A percentile compares a stretch with the other conserved stretches of the same genome.
phyloP scores from a whole-genome alignment of 2,888 invertebrate species.

The Eupithecia subumbrata region DNA sequence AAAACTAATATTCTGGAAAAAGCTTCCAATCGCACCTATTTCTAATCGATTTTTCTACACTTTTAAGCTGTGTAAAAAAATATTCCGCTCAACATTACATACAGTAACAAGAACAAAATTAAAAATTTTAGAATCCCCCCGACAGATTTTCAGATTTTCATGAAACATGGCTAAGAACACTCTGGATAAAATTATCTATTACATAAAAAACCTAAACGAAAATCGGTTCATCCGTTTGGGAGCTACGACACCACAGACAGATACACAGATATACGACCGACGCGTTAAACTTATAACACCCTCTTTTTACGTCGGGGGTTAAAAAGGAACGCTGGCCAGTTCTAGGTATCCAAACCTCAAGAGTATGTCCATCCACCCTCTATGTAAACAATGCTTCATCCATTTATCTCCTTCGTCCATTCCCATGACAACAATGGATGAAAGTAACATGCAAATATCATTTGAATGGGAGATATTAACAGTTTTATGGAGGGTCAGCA shows the following conservation, averaged over 20 bases:
- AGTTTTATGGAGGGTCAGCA: constrained; percentile 68
- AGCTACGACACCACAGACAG: too few species aligned
- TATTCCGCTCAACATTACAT: background rate
- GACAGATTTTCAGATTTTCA: too few species aligned
- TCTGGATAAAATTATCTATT: too few species aligned
- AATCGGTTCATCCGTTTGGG: too few species aligned
- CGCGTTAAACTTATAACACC: too few species aligned
- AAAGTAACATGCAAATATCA: constrained; percentile 81
- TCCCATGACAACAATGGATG: constrained; percentile 78
- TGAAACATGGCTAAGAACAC: too few species aligned
- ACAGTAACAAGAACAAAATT: too few species aligned
- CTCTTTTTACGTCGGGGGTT: too few species aligned
- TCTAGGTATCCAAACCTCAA: constrained; percentile 8
- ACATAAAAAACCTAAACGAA: too few species aligned
- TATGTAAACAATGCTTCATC: constrained; percentile 33
- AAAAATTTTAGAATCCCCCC: too few species aligned
- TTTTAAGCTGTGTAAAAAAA: background rate
- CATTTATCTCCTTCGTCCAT: constrained; percentile 53
- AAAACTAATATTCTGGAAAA: background rate
- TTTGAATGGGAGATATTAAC: constrained; percentile 69
- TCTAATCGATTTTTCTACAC: background rate
- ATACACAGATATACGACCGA: too few species aligned
- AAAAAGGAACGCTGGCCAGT: constrained; percentile 3
- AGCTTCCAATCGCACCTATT: background rate
- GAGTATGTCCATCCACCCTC: constrained; percentile 27